Evolutionary conservation across 2,113 vertebrate genomes (phyloP).

Genomic region (Laticauda colubrina): DNA sequence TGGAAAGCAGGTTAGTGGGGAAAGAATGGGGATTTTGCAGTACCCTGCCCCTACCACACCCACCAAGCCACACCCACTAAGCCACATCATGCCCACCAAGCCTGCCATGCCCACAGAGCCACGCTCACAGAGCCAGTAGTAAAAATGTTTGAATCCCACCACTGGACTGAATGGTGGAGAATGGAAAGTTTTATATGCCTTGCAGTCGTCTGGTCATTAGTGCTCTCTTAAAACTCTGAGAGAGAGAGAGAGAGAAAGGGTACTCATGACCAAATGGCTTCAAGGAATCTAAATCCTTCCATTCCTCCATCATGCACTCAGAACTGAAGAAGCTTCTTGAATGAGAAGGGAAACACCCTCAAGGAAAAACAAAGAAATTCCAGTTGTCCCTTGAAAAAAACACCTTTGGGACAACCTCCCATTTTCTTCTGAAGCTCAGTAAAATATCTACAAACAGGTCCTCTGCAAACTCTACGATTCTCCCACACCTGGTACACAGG

Average conservation of each 20-base stretch:
- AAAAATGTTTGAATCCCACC: no score
- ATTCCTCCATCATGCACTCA: not conserved
- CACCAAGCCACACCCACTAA: no score
- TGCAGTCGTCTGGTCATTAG: not conserved
- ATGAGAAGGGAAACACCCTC: not conserved
- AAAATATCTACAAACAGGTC: not conserved
- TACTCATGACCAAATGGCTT: not conserved
- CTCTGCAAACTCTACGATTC: not conserved
- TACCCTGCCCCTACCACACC: no score
- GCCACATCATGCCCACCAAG: no score
- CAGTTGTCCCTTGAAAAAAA: not conserved
- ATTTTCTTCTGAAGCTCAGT: not conserved
- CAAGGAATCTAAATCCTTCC: not conserved
- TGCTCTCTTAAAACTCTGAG: not conserved
- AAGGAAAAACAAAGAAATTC: not conserved
- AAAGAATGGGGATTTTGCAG: no score
- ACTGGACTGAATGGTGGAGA: no score
- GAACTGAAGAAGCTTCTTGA: not conserved
- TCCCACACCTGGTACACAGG: not conserved
- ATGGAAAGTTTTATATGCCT: not conserved
- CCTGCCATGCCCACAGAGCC: no score
- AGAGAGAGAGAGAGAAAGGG: no score
- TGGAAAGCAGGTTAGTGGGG: no score
- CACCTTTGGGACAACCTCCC: not conserved
- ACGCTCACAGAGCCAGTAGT: no score